Percentiles rank a stretch among this genome's conserved stretches.
Evolutionary conservation across 2,888 invertebrate genomes (phyloP).

Genomic region (Helicoverpa assulta): DNA sequence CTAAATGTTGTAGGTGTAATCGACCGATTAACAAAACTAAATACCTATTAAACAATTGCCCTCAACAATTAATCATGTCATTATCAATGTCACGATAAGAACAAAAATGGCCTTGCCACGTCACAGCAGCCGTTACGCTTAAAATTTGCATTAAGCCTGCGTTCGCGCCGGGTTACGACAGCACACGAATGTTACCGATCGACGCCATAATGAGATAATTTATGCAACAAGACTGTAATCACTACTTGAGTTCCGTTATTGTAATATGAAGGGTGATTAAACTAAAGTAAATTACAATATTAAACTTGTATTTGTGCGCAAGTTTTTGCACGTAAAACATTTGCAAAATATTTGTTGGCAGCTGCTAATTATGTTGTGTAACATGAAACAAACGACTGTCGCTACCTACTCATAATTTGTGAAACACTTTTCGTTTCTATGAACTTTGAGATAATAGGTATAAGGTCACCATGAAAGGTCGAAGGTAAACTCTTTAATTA

Average conservation of each 20-base stretch:
- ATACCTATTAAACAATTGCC: not conserved
- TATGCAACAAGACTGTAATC: constrained; percentile 28
- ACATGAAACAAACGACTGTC: no score
- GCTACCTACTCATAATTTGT: no score
- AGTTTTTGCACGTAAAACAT: constrained; percentile 3
- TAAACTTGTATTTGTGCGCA: constrained; percentile 9
- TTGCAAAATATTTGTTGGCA: constrained; percentile 14
- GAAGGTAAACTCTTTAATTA: no score
- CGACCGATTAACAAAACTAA: not conserved
- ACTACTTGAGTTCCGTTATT: constrained; percentile 33
- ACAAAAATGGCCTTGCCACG: constrained; percentile 28
- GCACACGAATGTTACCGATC: constrained; percentile 28
- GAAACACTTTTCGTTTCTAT: no score
- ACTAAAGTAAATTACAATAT: constrained; percentile 26
- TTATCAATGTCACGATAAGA: constrained; percentile 31
- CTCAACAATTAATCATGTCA: constrained; percentile 14
- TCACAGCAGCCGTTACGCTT: constrained; percentile 20
- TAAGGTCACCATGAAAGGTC: no score
- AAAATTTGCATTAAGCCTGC: constrained; percentile 44
- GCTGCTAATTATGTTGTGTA: not conserved
- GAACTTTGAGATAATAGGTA: no score
- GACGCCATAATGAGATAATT: constrained; percentile 39
- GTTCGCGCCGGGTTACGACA: constrained; percentile 51
- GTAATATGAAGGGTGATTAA: constrained; percentile 23
- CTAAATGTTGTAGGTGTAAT: not conserved